These are phyloP conservation scores for Leucoraja ocellata DNA, from an alignment of 2,797 vertebrate species.

Conservation along the genomic window DNA sequence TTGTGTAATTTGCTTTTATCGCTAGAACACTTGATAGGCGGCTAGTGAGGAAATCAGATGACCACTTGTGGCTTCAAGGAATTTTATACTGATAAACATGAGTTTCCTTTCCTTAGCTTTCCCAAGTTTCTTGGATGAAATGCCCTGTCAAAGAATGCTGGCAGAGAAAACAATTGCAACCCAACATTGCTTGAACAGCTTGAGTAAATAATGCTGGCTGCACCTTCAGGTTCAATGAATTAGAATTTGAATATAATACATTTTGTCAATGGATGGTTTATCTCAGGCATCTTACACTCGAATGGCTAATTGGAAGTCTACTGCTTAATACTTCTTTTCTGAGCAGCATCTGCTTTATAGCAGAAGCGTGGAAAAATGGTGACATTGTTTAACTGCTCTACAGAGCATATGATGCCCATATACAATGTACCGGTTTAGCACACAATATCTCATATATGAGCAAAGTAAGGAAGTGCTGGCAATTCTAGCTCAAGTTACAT, in stretches of 20 bases:
- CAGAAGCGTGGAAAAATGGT: neutral
- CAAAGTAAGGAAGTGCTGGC: neutral
- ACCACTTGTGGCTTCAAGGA: constrained; percentile 49
- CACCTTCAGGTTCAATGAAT: neutral
- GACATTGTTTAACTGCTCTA: neutral
- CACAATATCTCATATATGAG: neutral
- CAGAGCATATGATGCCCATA: neutral
- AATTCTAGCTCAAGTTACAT: neutral
- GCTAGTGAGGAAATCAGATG: constrained; percentile 53
- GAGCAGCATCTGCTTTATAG: neutral
- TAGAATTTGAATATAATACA: neutral
- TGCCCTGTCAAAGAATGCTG: neutral
- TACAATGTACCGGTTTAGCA: neutral
- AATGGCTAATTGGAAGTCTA: neutral
- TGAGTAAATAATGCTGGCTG: neutral
- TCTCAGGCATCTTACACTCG: neutral
- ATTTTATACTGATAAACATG: constrained; percentile 52
- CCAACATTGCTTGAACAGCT: neutral
- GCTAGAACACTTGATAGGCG: constrained; percentile 43
- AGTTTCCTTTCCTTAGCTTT: constrained; percentile 50
- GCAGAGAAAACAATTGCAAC: neutral
- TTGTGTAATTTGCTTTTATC: constrained; percentile 48
- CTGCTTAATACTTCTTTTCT: neutral
- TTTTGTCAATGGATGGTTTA: neutral
- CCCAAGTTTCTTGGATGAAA: neutral